phyloP scores from a whole-genome alignment of 1,140 invertebrate genomes.

The Radopholus similis region DNA sequence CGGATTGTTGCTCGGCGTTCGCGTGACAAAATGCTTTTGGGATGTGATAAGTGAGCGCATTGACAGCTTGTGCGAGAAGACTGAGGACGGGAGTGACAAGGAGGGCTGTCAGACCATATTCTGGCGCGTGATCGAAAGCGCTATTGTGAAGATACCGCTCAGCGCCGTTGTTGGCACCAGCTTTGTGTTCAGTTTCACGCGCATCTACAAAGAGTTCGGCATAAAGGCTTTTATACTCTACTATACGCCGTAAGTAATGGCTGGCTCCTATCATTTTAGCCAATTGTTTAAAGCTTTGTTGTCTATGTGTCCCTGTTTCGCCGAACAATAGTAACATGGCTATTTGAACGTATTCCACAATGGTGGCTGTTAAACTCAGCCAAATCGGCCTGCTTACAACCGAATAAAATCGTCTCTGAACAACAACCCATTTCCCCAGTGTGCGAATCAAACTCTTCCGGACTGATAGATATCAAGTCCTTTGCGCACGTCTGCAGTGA shows the following conservation, averaged over 20 bases:
- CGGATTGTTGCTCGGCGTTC: conserved; percentile 72
- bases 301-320: conserved; percentile 6
- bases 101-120: conserved; percentile 29
- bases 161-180: conserved; percentile 46
- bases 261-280: background rate
- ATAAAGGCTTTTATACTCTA: conserved; percentile 75
- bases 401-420: background rate
- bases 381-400: too few species aligned
- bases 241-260: conserved; percentile 77
- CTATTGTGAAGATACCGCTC: conserved; percentile 59
- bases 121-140: conserved; percentile 46
- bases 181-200: conserved; percentile 70
- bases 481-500: conserved; percentile 15
- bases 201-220: conserved; percentile 71
- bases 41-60: conserved; percentile 59
- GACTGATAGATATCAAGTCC: background rate
- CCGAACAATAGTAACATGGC: background rate
- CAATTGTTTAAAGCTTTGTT: conserved; percentile 9
- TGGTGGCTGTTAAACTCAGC: background rate
- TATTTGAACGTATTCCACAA: background rate
- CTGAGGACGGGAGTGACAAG: too few species aligned
- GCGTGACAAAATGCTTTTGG: conserved; percentile 72
- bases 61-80: conserved; percentile 4
- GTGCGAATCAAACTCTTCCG: background rate
- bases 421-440: background rate